phyloP scores from a whole-genome alignment of 2,113 vertebrate genomes.

The Meleagris gallopavo region DNA sequence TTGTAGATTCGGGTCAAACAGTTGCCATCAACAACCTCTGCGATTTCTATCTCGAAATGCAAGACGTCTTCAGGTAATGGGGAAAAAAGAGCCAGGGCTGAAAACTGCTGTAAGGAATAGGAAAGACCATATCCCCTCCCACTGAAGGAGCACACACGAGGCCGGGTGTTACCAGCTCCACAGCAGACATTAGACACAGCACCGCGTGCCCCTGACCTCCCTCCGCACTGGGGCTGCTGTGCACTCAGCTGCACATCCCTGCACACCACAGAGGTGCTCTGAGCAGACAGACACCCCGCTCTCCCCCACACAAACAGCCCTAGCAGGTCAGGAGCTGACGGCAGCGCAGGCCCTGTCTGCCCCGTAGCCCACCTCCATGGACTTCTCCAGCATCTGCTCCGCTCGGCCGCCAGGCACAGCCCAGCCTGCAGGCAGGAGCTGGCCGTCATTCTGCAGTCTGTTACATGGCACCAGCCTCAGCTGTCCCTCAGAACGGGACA shows the following conservation, averaged over 20 bases:
- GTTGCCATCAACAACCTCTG: background rate
- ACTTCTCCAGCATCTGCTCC: background rate
- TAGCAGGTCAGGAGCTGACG: background rate
- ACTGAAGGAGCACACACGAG: rapidly evolving
- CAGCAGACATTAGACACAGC: background rate
- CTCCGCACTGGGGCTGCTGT: background rate
- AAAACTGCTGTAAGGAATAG: background rate
- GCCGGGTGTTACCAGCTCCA: background rate
- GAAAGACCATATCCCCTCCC: background rate
- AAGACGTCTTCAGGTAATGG: background rate
- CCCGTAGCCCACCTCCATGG: background rate
- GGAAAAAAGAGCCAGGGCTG: background rate
- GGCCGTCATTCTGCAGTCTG: background rate
- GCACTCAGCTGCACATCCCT: background rate
- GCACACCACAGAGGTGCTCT: background rate
- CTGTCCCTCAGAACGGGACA: background rate
- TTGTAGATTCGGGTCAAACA: background rate
- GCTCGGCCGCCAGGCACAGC: background rate
- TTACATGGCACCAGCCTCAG: background rate
- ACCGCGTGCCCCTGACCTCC: background rate
- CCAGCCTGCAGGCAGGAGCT: background rate
- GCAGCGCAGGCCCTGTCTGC: background rate
- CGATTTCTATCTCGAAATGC: background rate
- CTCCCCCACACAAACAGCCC: background rate
- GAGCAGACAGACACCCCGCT: background rate